phyloP scores from a whole-genome alignment of 1,140 invertebrate species.

The Bemisia tabaci region DNA sequence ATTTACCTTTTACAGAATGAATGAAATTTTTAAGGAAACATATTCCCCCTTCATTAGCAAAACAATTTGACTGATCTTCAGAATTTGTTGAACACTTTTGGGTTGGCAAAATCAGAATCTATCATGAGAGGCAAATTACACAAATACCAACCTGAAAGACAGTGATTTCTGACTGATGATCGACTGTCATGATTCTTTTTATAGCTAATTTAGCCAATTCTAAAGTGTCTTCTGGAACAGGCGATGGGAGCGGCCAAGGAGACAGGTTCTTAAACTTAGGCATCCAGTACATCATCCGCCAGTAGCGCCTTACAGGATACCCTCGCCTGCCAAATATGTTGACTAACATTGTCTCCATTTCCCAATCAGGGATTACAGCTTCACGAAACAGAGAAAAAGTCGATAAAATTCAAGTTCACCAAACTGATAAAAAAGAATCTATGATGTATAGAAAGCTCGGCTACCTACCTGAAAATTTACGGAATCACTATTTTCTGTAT shows the following conservation, averaged over 20 bases:
- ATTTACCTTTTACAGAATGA: no score
- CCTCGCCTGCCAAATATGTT: constrained; percentile 71
- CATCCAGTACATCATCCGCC: constrained; percentile 96
- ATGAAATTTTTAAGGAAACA: no score
- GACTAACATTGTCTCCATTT: constrained; percentile 66
- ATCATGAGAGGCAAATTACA: no score
- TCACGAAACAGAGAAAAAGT: constrained; percentile 22
- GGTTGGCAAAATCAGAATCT: no score
- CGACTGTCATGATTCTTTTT: constrained; percentile 71
- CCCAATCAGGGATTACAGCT: constrained; percentile 82
- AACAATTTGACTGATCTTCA: no score
- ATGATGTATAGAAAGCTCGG: constrained; percentile 7
- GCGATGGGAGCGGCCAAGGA: constrained; percentile 72
- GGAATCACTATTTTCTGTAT: neutral
- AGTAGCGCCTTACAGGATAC: constrained; percentile 66
- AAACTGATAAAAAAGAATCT: constrained; percentile 8
- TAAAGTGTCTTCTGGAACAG: constrained; percentile 53
- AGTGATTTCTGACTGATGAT: constrained; percentile 54
- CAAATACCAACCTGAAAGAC: constrained; percentile 45
- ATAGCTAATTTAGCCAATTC: constrained; percentile 79
- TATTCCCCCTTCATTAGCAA: no score
- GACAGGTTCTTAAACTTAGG: constrained; percentile 88
- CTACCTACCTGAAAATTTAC: neutral
- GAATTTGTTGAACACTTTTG: no score
- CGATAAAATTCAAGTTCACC: constrained; percentile 10